These are phyloP conservation scores for Scaptomyza hsui DNA, from an alignment of 1,140 invertebrate genomes.

Conservation along the genomic window DNA sequence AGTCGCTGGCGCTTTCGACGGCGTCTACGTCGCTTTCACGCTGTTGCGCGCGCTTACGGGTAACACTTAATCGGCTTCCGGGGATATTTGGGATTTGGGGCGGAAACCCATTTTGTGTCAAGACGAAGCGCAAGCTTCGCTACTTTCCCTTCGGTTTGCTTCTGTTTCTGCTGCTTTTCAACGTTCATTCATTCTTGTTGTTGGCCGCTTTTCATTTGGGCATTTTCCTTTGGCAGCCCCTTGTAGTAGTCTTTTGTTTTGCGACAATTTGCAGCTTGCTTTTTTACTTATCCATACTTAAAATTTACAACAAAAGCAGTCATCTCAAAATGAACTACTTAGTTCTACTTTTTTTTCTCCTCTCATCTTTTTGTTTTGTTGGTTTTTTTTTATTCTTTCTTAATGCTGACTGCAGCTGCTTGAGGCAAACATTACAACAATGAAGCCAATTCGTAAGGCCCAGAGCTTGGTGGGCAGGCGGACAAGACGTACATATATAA, in stretches of 20 bases:
- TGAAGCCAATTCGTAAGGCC: conserved; percentile 73
- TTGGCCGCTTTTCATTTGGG: conserved; percentile 66
- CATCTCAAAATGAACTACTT: conserved; percentile 78
- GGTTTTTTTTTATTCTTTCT: background rate
- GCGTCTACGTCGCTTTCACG: conserved; percentile 53
- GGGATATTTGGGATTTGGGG: conserved; percentile 81
- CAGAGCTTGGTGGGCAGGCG: conserved; percentile 35
- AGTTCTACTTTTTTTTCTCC: conserved; percentile 41
- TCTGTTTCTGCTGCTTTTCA: conserved; percentile 3
- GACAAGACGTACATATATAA: conserved; percentile 26
- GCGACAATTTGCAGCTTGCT: conserved; percentile 76
- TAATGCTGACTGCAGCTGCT: conserved; percentile 26
- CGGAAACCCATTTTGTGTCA: conserved; percentile 81
- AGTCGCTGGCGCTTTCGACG: conserved; percentile 39
- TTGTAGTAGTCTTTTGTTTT: conserved; percentile 77
- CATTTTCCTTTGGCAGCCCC: conserved; percentile 67
- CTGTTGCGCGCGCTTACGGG: conserved; percentile 77
- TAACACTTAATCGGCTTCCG: conserved; percentile 82
- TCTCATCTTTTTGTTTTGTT: conserved; percentile 14
- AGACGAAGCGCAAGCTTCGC: conserved; percentile 61
- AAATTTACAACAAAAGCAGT: conserved; percentile 76
- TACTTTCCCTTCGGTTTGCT: conserved; percentile 13
- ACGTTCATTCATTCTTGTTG: conserved; percentile 11
- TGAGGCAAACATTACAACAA: conserved; percentile 72
- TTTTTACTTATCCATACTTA: conserved; percentile 80